Evolutionary conservation across 2,113 vertebrate species (phyloP), one percentile per base, ranked within the genome.

Genomic region (Dendropsophus ebraccatus): DNA sequence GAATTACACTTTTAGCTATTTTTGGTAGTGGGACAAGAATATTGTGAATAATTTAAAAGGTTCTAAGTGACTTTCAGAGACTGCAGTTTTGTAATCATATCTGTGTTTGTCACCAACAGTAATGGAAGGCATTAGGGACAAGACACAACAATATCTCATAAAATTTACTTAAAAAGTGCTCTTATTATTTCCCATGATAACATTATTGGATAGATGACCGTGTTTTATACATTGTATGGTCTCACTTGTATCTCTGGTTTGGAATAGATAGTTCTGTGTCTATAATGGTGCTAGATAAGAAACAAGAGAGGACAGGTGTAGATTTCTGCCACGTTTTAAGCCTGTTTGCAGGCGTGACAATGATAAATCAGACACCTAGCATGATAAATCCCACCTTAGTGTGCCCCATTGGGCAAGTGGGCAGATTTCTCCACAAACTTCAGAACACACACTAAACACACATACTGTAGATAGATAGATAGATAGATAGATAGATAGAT

Each of bases 1-100:
- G 74, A 85, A 85, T 70, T 45, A 70, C 84, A 79, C 84, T 70
- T 85, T 85, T 56, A 70, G 75, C 84, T 85, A 79, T 85, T 85
- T 85, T 79, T 70, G 74, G 45, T 79, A 11, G 21, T 54, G 19
- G 60, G 58, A 85, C 75, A 79, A 54, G 74, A 85, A 70, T 70
- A 56, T 78, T 47, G n/a, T 85, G 58, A 85, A 85, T 85, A 79
- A 85, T 85, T 85, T 67, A 85, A 30, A 79, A 85, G 74, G 47
- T 79, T 19, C 58, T 77, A 65, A 85, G 72, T 85, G 73, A 77
- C 83, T 77, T 85, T 85, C 73, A 85, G 83, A 74, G 47, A 37
- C 28, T 73, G 62, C 47, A 73, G 56, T 49, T 85, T 76, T 77
- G 58, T 62, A 85, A 85, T 85, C 35, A 76, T 77, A 85, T 85